Evolutionary conservation across 2,888 invertebrate species (phyloP), one percentile per base, ranked within the genome.

Genomic region (Drosophila borborema): DNA sequence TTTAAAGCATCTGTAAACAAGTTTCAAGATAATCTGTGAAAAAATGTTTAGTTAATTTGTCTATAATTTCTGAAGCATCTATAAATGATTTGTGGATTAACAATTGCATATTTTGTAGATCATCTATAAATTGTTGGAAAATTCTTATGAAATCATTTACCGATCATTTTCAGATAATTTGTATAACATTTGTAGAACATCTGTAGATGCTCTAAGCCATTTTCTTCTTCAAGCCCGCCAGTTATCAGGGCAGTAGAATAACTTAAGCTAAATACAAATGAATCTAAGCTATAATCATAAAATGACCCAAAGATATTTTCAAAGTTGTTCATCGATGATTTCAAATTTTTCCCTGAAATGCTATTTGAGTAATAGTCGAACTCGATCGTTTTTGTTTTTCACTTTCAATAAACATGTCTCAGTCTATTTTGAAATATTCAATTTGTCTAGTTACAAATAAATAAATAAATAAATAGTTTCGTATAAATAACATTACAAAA

Each of bases 391-490:
- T 18, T 62, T 20, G 18, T 55, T 62, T 28, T 61, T 65, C 66
- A 40, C 63, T 66, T 77, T 74, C 59, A 89, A 88, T 88, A 86
- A 91, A 90, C 88, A 79, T 88, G 72, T 88, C 68, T 90, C 91
- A 90, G 90, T 91, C 91, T 88, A 89, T 90, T 84, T 74, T 46
- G 23, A 59, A 78, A 81, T 89, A 80, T 89, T 79, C 82, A 90
- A 86, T 90, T 86, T 81, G 67, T 90, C 86, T 86, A 86, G 65
- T 86, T 86, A 84, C 83, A 88, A 70, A 75, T 91, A 82, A 74
- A 89, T 83, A 82, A 90, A 90, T 87, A 80, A 82, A 81, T 89
- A 83, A 86, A 78, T 90, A 87, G 58, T 65, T 72, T 74, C 68
- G 62, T 80, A 89, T 86, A 84, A 90, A 81, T 90, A 82, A 68